Evolutionary conservation across 2,113 vertebrate genomes (phyloP).

Genomic region (Zonotrichia leucophrys): DNA sequence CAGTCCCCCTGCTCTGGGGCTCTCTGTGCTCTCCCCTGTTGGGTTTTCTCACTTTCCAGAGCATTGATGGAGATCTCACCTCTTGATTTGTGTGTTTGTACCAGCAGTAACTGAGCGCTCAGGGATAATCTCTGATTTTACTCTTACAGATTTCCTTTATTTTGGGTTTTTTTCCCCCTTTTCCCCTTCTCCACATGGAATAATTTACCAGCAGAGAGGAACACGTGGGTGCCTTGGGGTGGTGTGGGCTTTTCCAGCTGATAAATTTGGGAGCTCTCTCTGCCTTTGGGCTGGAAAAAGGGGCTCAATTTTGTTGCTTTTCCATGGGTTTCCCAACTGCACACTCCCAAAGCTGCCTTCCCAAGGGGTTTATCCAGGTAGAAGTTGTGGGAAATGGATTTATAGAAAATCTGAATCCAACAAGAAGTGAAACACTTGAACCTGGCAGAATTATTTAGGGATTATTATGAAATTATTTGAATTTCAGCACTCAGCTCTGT

Average conservation of each 20-base stretch:
- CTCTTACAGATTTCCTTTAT: neutral
- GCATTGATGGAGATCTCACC: neutral
- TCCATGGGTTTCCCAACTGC: neutral
- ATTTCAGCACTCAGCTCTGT: too few species aligned
- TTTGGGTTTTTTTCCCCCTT: neutral
- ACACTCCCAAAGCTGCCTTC: neutral
- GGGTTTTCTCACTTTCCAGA: neutral
- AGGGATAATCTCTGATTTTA: neutral
- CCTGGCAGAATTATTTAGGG: too few species aligned
- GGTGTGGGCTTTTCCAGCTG: neutral
- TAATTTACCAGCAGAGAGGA: neutral
- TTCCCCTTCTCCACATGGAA: accelerated
- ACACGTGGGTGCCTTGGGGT: neutral
- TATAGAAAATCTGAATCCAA: too few species aligned
- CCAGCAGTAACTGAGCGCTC: neutral
- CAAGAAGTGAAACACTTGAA: too few species aligned
- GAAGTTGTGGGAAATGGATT: too few species aligned
- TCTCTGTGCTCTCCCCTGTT: neutral
- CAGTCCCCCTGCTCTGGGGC: neutral
- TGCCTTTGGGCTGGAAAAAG: neutral
- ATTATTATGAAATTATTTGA: too few species aligned
- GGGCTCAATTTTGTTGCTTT: neutral
- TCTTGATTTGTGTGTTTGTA: neutral
- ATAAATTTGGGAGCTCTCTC: neutral
- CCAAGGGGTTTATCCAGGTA: neutral